Base-by-base conservation (phyloP, 2,113 vertebrate species). In the Colossoma macropomum region DNA sequence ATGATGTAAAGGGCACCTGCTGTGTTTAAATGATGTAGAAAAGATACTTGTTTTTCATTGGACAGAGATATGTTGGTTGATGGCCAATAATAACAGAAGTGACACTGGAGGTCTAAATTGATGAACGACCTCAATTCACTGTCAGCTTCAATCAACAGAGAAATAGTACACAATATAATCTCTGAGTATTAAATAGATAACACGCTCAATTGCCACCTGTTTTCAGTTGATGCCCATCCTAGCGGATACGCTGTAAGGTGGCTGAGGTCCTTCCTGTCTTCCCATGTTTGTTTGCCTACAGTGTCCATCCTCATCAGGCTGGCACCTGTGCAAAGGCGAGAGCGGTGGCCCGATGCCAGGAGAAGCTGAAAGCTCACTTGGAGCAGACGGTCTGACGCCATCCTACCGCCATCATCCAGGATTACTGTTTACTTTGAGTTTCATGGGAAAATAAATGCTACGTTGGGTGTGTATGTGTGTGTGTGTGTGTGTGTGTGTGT, bases 371-470 rank as follows among this genome's bases (percentile, higher is more conserved):
- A 19, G 50, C 50, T 19, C 16, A 9, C 17, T 63, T 15, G 5
- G 45, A 38, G 52, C 45, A 87, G 86, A 71, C 86, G 27, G 17
- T 71, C 41, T 70, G 86, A 84, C 79, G 70, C 86, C 82, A 63
- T 59, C 63, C 77, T 34, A 74, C 77, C 62, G 12, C 59, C 56
- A 30, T 56, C 70, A 68, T 21, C 38, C 45, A 76, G 56, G 81
- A 87, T 87, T 85, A 82, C 79, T 84, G 86, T 87, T 87, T 84
- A 82, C 86, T 59, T 25, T 77, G 32, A 66, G 66, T 45, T 72
- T 75, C 79, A 78, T 84, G 79, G 75, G 60, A 88, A 80, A 79
- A 70, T 28, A 38, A 28, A 21, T 63, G 41, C 60, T 68, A 69
- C 54, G 59, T 41, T 73, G 13, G 32, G 71, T 63, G 65, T 72